Evolutionary conservation across 2,888 invertebrate species (phyloP).

Genomic region (Epsilonema sp.): DNA sequence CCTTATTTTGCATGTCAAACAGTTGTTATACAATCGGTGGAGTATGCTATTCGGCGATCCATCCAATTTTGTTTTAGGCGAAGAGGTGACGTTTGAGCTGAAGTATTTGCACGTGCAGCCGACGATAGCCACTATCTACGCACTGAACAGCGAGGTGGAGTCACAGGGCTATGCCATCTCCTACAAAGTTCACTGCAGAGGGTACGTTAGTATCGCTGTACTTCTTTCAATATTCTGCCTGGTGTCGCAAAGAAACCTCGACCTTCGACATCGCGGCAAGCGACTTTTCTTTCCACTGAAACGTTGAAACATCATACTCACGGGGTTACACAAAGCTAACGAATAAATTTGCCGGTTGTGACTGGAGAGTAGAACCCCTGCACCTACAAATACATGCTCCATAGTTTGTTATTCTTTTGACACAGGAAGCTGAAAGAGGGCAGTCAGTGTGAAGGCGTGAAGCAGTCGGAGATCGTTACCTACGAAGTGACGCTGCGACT

Average conservation of each 20-base stretch:
- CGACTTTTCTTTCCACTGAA: too few relatives aligned
- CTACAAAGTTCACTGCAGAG: not conserved
- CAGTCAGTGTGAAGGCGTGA: constrained; percentile 14
- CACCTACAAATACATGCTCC: too few relatives aligned
- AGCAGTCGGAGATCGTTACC: constrained; percentile 13
- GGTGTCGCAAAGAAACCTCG: too few relatives aligned
- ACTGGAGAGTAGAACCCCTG: too few relatives aligned
- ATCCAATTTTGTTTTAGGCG: constrained; percentile 12
- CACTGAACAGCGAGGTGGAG: constrained; percentile 17
- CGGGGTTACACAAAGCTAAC: too few relatives aligned
- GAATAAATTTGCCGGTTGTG: too few relatives aligned
- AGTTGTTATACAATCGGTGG: not conserved
- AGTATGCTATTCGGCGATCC: not conserved
- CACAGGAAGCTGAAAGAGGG: constrained; percentile 15
- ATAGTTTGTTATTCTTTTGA: too few relatives aligned
- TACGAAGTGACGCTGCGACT: constrained; percentile 15
- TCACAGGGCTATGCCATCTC: constrained; percentile 2
- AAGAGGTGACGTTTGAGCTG: constrained; percentile 17
- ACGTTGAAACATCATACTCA: too few relatives aligned
- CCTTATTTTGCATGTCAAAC: too few relatives aligned
- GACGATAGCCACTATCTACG: constrained; percentile 15
- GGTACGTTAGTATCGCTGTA: not conserved
- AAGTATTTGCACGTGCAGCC: constrained; percentile 18
- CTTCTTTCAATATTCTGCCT: too few relatives aligned
- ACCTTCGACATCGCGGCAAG: too few relatives aligned